These are phyloP conservation scores for Plusia festucae DNA, from an alignment of 2,888 invertebrate species.

Conservation along the genomic window DNA sequence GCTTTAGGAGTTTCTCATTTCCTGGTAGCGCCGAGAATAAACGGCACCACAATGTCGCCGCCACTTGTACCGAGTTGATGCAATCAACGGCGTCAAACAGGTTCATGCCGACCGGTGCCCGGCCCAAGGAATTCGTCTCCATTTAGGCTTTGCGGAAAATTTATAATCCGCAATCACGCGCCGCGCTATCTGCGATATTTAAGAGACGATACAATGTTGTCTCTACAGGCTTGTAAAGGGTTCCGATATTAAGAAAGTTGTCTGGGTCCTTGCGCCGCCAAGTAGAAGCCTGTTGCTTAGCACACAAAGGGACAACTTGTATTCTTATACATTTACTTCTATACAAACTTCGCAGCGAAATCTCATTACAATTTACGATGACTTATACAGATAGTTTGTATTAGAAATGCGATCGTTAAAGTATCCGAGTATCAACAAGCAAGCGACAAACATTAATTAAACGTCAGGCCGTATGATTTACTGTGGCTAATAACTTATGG, in stretches of 20 bases:
- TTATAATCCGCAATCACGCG: constrained; percentile 30
- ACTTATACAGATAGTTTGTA: constrained; percentile 23
- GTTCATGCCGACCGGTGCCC: constrained; percentile 20
- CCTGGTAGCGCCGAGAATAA: constrained; percentile 17
- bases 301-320: constrained; percentile 23
- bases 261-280: neutral
- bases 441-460: constrained; percentile 38
- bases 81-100: constrained; percentile 39
- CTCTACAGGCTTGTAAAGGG: constrained; percentile 16
- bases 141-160: constrained; percentile 41
- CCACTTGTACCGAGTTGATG: constrained; percentile 16
- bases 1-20: constrained; percentile 2
- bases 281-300: constrained; percentile 24
- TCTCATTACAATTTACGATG: constrained; percentile 8
- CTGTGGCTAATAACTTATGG: constrained; percentile 30
- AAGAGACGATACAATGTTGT: constrained; percentile 20
- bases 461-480: constrained; percentile 37
- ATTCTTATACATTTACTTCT: neutral
- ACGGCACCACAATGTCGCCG: constrained; percentile 15
- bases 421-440: constrained; percentile 29
- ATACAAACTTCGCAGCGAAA: neutral
- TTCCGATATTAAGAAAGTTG: constrained; percentile 28
- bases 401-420: constrained; percentile 25
- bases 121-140: constrained; percentile 46
- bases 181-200: constrained; percentile 15